Base-by-base conservation (phyloP, 2,888 invertebrate species). In the Dysmachus trigonus region DNA sequence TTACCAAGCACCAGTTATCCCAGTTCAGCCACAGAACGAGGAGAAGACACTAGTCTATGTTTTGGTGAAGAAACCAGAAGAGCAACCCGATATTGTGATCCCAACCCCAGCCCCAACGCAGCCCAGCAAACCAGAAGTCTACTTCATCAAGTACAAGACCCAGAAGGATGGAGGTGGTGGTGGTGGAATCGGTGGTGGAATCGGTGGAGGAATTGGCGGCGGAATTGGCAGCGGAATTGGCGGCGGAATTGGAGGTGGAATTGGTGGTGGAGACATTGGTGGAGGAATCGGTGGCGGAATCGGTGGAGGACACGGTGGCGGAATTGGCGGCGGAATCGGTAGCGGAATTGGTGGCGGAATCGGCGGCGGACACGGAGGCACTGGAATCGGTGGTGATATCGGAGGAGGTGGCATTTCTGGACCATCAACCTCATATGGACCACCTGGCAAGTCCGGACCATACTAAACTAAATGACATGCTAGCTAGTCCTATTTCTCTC, bases 1-100 rank as follows among this genome's bases (percentile, higher is more conserved):
- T 87, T 97, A 97, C 87, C 95, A 96, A 88, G 96, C 95, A 0
- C 97, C 97, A 88, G 94, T 96, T 88, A 96, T 97, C 88, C 97
- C 97, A 35, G 92, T 95, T 41, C 95, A 96, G 91, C 94, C 95
- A 87, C 96, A 96, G 91, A 96, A 97, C 92, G 96, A 96, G 93
- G 96, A 96, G 92, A 97, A 97, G 93, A 97, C 97, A 85, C 94
- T 97, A 88, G 97, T 97, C 90, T 97, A 97, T 93, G 97, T 97
- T 51, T 93, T 97, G 92, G 97, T 97, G 89, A 97, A 97, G 94
- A 96, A 95, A 91, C 97, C 97, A 90, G 97, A 97, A 90, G 96
- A 97, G 87, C 95, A 95, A 88, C 96, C 95, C 88, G 96, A 97
- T 90, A 95, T 97, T 92, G 93, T 94, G 89, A 95, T 97, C 89